Base-by-base conservation (phyloP, 2,888 invertebrate species). In the Sinelater perroti region DNA sequence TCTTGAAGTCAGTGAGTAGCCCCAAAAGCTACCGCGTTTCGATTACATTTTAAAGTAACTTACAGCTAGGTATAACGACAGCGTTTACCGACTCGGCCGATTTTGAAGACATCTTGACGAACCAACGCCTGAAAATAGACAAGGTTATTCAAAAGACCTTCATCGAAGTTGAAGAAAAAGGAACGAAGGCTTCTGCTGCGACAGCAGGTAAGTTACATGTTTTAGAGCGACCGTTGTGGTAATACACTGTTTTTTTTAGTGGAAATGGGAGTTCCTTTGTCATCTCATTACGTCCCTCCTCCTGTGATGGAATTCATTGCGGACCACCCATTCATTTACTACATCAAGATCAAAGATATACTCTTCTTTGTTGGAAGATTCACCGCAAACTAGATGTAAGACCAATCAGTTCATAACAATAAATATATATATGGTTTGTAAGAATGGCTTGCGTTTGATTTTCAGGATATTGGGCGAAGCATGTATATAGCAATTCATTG, bases 1-100 rank as follows among this genome's bases (percentile, higher is more conserved):
- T 83, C n/a, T 73, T 91, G 40, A 73, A 80, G 10, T 82, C 86
- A 79, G 90, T 90, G 28, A 40, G 40, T 30, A 2, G 7, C 1
- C 17, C 11, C 11, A 6, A n/a, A n/a, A n/a, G n/a, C n/a, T n/a
- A n/a, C n/a, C 10, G 11, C 7, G 5, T 33, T 33, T 33, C 5
- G 11, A 5, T 33, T 33, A 33, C 33, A 33, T 5, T n/a, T n/a
- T 30, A 33, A 33, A 33, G 14, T 13, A 33, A 2, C 3, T 38
- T 38, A 21, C 21, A 67, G 67, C 13, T 67, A 51, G 67, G 67
- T n/a, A 57, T 67, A 11, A 31, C 53, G 10, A 30, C 53, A 6
- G 58, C 60, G 1, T 68, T 68, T 38, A 38, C 36, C 3, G 16
- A 20, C 3, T 4, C 5, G 0, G 44, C 53, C 1, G 71, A 77